Conservation (phyloP, 2,113 vertebrate genomes). For the Paraplagusia blochii region DNA sequence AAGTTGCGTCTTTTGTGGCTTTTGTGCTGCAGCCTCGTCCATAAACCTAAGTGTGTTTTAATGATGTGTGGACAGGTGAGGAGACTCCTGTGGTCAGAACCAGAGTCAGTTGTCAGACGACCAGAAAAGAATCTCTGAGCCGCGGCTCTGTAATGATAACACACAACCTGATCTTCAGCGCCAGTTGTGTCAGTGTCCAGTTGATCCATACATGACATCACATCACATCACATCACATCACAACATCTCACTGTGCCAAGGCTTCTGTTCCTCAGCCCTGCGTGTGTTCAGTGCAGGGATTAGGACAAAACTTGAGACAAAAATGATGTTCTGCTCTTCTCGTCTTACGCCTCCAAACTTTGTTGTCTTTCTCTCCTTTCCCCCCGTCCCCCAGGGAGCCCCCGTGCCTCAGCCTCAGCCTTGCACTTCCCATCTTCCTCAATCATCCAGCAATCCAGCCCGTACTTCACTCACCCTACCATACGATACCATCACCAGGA, state of each 20-base stretch:
- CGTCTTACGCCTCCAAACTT: slow-evolving; percentile 11
- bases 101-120: slow-evolving; percentile 36
- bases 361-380: slow-evolving; percentile 12
- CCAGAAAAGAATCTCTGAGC: slow-evolving; percentile 43
- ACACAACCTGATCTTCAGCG: slow-evolving; percentile 24
- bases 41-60: no score
- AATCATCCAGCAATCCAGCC: slow-evolving; percentile 96
- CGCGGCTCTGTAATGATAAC: slow-evolving; percentile 34
- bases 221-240: no score
- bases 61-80: no score
- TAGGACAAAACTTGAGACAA: slow-evolving; percentile 15
- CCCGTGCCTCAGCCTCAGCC: slow-evolving; percentile 91
- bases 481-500: slow-evolving; percentile 97
- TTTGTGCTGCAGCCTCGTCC: no score
- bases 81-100: slow-evolving; percentile 52
- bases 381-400: slow-evolving; percentile 81
- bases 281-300: slow-evolving; percentile 16
- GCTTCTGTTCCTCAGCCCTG: no score
- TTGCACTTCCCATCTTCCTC: slow-evolving; percentile 96
- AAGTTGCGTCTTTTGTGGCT: no score
- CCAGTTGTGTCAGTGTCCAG: slow-evolving; percentile 29
- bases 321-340: slow-evolving; percentile 16
- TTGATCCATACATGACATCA: slow-evolving; percentile 29
- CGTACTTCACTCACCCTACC: slow-evolving; percentile 95
- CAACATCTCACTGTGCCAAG: no score